Percentiles rank a stretch among this genome's conserved stretches.
Conservation (phyloP, 2,113 vertebrate genomes). For the Xiphorhynchus elegans region DNA sequence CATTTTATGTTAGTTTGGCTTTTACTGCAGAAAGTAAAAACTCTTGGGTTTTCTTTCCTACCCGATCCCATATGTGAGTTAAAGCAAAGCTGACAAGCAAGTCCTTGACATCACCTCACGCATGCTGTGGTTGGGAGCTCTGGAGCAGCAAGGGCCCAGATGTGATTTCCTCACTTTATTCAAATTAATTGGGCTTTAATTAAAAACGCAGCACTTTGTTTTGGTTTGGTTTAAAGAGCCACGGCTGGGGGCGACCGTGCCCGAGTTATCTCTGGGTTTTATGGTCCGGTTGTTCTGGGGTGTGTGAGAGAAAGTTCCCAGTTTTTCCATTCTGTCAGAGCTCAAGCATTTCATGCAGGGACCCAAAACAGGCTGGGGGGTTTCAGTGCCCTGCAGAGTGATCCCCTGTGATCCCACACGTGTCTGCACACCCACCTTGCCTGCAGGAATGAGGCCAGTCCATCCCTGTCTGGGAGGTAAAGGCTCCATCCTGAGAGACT, state of each 20-base stretch:
- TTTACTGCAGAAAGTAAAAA: slow-evolving; percentile 56
- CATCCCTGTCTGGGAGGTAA: not conserved
- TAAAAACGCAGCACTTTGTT: not conserved
- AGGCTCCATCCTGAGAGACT: not conserved
- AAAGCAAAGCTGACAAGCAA: slow-evolving; percentile 55
- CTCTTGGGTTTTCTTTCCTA: slow-evolving; percentile 36
- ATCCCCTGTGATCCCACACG: not conserved
- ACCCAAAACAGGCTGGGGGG: not conserved
- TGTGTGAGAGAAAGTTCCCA: not conserved
- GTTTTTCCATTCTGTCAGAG: slow-evolving; percentile 24
- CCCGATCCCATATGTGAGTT: not conserved
- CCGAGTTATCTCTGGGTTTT: not conserved
- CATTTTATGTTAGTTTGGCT: slow-evolving; percentile 58
- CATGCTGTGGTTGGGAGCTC: not conserved
- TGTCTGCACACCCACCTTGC: not conserved
- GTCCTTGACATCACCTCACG: slow-evolving; percentile 53
- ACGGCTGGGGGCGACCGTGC: not conserved
- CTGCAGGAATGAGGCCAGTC: not conserved
- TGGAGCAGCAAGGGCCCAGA: not conserved
- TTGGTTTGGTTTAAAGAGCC: slow-evolving; percentile 17
- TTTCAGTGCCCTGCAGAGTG: not conserved
- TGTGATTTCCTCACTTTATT: slow-evolving; percentile 50
- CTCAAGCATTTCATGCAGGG: not conserved
- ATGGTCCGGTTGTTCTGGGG: not conserved
- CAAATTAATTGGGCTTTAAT: slow-evolving; percentile 50